Percentiles rank a stretch among this genome's conserved stretches.
Evolutionary conservation across 2,888 invertebrate species (phyloP).

Genomic region (Tetanocera ferruginea): DNA sequence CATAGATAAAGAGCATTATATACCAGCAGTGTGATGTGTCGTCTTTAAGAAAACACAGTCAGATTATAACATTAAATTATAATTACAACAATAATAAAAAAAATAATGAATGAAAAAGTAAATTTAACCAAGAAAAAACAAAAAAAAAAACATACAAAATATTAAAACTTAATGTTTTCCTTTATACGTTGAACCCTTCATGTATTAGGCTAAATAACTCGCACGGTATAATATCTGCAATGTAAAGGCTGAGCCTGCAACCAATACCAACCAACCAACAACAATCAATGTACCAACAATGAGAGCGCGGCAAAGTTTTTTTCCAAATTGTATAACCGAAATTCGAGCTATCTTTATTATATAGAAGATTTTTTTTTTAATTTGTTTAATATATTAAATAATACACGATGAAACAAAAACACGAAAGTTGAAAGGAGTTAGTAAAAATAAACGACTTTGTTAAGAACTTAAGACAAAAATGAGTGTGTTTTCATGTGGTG

Average conservation of each 20-base stretch:
- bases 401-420: background rate
- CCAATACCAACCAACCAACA: background rate
- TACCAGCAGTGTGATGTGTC: slow-evolving; percentile 39
- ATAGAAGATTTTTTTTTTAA: background rate
- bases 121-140: slow-evolving; percentile 49
- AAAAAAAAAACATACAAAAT: slow-evolving; percentile 49
- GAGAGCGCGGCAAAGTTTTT: slow-evolving; percentile 41
- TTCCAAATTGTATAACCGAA: slow-evolving; percentile 30
- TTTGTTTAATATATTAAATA: slow-evolving; percentile 19
- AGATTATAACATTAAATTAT: slow-evolving; percentile 47
- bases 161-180: slow-evolving; percentile 56
- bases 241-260: slow-evolving; percentile 31
- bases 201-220: background rate
- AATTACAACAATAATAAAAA: slow-evolving; percentile 49
- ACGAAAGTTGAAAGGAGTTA: background rate
- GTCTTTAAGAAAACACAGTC: slow-evolving; percentile 45
- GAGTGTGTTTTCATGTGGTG: background rate
- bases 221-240: background rate
- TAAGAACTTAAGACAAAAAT: background rate
- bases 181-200: slow-evolving; percentile 17
- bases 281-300: slow-evolving; percentile 17
- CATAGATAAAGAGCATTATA: slow-evolving; percentile 50
- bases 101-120: slow-evolving; percentile 54
- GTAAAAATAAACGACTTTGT: slow-evolving; percentile 15
- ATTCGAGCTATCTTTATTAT: slow-evolving; percentile 23